Conservation (phyloP, 2,888 invertebrate species). For the Phoenoteleia sp. region DNA sequence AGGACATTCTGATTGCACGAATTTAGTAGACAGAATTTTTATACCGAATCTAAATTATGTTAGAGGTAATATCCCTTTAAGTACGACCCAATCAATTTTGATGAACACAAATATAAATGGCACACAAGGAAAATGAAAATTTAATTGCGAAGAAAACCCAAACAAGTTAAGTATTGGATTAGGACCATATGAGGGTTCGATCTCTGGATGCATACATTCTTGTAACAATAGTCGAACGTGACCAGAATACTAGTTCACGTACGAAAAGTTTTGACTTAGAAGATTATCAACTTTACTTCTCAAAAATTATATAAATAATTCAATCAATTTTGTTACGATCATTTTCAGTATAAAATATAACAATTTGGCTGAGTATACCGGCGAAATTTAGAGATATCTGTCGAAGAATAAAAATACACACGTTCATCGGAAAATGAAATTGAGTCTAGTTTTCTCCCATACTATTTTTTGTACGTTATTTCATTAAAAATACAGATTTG, state of each 20-base stretch:
- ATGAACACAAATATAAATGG: slow-evolving; percentile 12
- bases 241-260: slow-evolving; percentile 13
- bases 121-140: slow-evolving; percentile 39
- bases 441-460: slow-evolving; percentile 2
- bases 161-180: slow-evolving; percentile 28
- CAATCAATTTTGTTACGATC: slow-evolving; percentile 36
- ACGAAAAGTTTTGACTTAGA: slow-evolving; percentile 49
- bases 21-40: too few relatives aligned
- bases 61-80: too few relatives aligned
- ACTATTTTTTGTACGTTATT: not conserved
- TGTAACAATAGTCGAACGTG: slow-evolving; percentile 58
- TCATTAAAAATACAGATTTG: not conserved
- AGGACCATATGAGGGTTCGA: slow-evolving; percentile 32
- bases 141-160: slow-evolving; percentile 44
- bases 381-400: slow-evolving; percentile 14
- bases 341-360: slow-evolving; percentile 36
- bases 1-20: too few relatives aligned
- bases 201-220: slow-evolving; percentile 45
- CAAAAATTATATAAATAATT: slow-evolving; percentile 66
- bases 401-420: slow-evolving; percentile 20
- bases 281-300: slow-evolving; percentile 55
- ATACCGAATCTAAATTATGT: too few relatives aligned
- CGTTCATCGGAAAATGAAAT: slow-evolving; percentile 18
- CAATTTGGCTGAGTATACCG: not conserved
- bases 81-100: not conserved